Evolutionary conservation across 2,113 vertebrate genomes (phyloP).

Genomic region (Nymphicus hollandicus): DNA sequence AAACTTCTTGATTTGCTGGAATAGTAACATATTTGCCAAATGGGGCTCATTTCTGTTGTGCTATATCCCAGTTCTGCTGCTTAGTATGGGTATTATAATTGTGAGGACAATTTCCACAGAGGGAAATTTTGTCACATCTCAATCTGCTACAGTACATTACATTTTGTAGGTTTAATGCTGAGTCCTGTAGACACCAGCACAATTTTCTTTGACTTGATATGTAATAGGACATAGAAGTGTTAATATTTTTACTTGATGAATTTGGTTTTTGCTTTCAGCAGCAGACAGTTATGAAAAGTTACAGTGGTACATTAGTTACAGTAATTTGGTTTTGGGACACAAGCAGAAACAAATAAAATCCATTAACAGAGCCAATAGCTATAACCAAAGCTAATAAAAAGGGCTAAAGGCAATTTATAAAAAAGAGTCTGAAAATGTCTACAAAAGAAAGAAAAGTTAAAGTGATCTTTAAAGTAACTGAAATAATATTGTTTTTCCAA

Average conservation of each 20-base stretch:
- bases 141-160: slow-evolving; percentile 53
- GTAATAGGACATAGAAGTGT: slow-evolving; percentile 59
- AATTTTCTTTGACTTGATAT: slow-evolving; percentile 40
- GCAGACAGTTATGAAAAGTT: slow-evolving; percentile 52
- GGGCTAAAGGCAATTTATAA: slow-evolving; percentile 51
- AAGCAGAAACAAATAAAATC: slow-evolving; percentile 64
- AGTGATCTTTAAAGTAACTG: slow-evolving; percentile 15
- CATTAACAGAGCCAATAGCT: slow-evolving; percentile 60
- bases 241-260: slow-evolving; percentile 71
- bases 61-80: not conserved
- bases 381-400: slow-evolving; percentile 62
- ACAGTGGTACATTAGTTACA: slow-evolving; percentile 61
- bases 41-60: not conserved
- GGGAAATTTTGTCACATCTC: slow-evolving; percentile 33
- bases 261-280: slow-evolving; percentile 56
- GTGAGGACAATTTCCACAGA: not conserved
- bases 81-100: not conserved
- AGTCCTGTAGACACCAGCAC: slow-evolving; percentile 35
- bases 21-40: slow-evolving; percentile 3
- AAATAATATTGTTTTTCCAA: not conserved
- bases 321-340: slow-evolving; percentile 64
- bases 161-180: slow-evolving; percentile 14
- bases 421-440: slow-evolving; percentile 24
- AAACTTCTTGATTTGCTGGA: not conserved
- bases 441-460: slow-evolving; percentile 30